Percentiles rank a stretch among this genome's conserved stretches.
Evolutionary conservation across 2,888 invertebrate genomes (phyloP).

Genomic region (Hipparchia semele): DNA sequence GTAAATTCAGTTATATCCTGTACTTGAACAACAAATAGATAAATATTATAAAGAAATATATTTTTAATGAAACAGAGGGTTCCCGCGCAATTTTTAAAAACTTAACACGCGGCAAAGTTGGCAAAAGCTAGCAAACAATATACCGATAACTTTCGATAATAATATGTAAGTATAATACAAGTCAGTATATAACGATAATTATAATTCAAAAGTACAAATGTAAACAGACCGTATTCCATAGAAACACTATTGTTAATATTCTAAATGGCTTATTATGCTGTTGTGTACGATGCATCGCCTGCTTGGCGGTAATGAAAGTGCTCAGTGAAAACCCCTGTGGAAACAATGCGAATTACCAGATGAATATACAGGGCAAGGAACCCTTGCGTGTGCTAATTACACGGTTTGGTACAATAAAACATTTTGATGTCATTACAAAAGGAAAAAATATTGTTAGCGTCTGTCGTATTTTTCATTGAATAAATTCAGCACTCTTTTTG

Average conservation of each 20-base stretch:
- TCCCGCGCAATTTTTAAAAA: no score
- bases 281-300: conserved; percentile 9
- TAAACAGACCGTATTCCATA: conserved; percentile 12
- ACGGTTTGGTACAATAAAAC: background rate
- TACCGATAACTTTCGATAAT: no score
- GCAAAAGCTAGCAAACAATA: no score
- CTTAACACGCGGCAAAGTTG: no score
- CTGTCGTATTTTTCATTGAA: background rate
- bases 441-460: background rate
- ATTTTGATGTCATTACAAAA: background rate
- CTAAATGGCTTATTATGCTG: conserved; percentile 26
- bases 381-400: conserved; percentile 2
- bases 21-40: no score
- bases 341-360: conserved; percentile 16
- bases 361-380: conserved; percentile 16
- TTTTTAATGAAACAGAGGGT: no score
- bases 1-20: no score
- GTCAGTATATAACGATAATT: background rate
- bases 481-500: background rate
- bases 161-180: no score
- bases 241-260: conserved; percentile 20
- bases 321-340: conserved; percentile 3
- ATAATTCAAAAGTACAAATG: background rate
- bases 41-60: no score
- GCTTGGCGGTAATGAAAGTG: conserved; percentile 21